phyloP scores from a whole-genome alignment of 2,797 vertebrate genomes.

The Hyperoplus lanceolatus region DNA sequence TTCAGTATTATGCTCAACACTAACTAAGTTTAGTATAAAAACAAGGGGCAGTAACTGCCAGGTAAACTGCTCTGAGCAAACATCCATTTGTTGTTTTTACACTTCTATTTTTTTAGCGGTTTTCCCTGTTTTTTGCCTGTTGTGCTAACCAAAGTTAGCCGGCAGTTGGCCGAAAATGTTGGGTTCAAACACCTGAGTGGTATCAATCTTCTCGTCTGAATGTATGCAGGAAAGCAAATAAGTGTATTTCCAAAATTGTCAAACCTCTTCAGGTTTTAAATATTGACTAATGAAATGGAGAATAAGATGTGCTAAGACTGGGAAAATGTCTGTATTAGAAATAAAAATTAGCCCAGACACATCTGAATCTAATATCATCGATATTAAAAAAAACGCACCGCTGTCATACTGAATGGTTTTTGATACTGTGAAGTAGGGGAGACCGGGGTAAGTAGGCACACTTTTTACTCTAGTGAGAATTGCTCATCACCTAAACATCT shows the following conservation, averaged over 20 bases:
- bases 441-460: too few species aligned
- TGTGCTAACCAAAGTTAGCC: conserved; percentile 15
- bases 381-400: conserved; percentile 5
- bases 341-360: conserved; percentile 26
- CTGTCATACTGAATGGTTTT: neutral
- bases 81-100: neutral
- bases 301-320: neutral
- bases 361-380: neutral
- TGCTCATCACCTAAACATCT: too few species aligned
- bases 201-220: neutral
- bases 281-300: conserved; percentile 2
- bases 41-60: too few species aligned
- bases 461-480: too few species aligned
- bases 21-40: too few species aligned
- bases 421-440: too few species aligned
- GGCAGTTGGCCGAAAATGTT: neutral
- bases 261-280: neutral
- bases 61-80: neutral
- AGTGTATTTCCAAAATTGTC: neutral
- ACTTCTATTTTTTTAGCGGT: neutral
- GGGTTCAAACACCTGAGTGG: neutral
- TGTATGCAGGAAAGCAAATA: neutral
- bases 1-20: too few species aligned
- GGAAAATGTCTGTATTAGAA: conserved; percentile 10
- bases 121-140: conserved; percentile 18